Base-by-base conservation (phyloP, 2,113 vertebrate species). In the Lophotis ruficrista region DNA sequence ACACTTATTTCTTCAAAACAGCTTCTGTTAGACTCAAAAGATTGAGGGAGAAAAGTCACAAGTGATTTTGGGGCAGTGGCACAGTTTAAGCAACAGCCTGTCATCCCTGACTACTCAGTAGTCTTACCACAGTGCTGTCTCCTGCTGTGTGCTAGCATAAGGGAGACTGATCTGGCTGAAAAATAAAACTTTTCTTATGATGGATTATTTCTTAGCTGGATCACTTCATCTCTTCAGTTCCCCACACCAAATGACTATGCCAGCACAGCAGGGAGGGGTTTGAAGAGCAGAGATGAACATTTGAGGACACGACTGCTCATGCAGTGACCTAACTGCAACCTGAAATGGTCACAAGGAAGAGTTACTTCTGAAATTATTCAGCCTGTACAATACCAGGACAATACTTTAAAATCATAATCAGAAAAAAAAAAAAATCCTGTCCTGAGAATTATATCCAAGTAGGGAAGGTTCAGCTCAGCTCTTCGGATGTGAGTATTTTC, bases 291-390 rank as follows among this genome's bases (percentile, higher is more conserved):
- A 75, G 30, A 45, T 27, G 8, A 79, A 24, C 38, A 64, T 69
- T 1, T 79, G 48, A 62, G 50, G 19, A 83, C 38, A 20, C 0
- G 0, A 33, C 35, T 0, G 3, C 24, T 75, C 35, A 16, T 35
- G 30, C 4, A 51, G 28, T 83, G 72, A 75, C 24, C 6, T 27
- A 53, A 71, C 21, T 69, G 45, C 57, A 71, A 82, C 8, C 18
- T 25, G 23, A 60, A 94, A 56, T 10, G 30, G 12, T 70, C n/a
- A 70, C 27, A 48, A 68, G 12, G 58, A 83, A 50, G 25, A 65
- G 6, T 21, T 31, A 62, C 24, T 81, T 87, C 33, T 43, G 5
- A 85, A 91, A 48, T 66, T 43, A 56, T 28, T 79, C 38, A 62
- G 23, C 2, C 24, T 56, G 31, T 50, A 37, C 16, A 83, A 5